Evolutionary conservation across 23 tunicate genomes (phyloP), one percentile per base, ranked within the genome.

Genomic region (Clavelina lepadiformis): DNA sequence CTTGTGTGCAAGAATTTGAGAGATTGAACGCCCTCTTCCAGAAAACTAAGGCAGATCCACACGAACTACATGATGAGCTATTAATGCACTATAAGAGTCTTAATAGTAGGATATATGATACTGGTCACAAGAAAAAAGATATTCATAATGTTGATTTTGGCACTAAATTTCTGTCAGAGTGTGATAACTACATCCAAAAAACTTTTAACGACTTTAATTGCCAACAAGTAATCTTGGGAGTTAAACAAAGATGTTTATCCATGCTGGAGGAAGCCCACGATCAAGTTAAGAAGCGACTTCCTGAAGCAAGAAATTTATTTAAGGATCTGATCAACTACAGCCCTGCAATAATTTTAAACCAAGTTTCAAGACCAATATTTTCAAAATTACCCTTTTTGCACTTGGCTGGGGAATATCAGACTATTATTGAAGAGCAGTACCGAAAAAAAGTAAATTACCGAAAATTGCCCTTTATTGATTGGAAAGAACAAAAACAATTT

Each of bases 1-100:
- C 71, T 1, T 1, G 35, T 33, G 71, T 75, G 13, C 71, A 63
- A 75, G 71, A 75, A 33, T 75, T 75, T 75, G 63, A 62, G 37
- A 6, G 31, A 51, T 8, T 68, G 3, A 68, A 68, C 46, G 6
- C 41, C 3, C 35, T 50, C 23, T 65, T 65, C 21, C 59, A 53
- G 23, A 7, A 53, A 53, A 33, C 71, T 6, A 53, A 53, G 23
- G 23, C 71, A 5, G 56, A 38, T 2, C 71, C 71, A 26, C 56
- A 38, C 27, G 54, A 41, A 18, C 11, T 65, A 33, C 30, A 65
- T n/a, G 55, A 65, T 21, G 22, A 65, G 6, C 27, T 65, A 20
- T 65, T 38, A 13, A 26, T 65, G 27, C 71, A 65, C 21, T 34
- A 65, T 15, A 5, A 38, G 5, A 38, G 71, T 65, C 71, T 65